phyloP scores from a whole-genome alignment of 2,113 vertebrate species.

The Oncorhynchus kisutch region DNA sequence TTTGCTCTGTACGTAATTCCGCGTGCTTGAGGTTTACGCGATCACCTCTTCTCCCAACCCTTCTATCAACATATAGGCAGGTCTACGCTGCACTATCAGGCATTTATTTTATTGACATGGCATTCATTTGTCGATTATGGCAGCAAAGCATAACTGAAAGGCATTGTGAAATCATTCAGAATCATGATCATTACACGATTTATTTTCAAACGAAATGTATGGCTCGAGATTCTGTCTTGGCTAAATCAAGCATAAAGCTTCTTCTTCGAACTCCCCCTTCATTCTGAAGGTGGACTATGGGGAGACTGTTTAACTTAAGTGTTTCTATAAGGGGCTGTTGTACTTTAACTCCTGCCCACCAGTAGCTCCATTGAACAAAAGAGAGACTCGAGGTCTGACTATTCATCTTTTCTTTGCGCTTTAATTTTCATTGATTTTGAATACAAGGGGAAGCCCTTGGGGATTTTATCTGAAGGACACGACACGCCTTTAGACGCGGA shows the following conservation, averaged over 20 bases:
- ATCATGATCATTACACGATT: constrained; percentile 85
- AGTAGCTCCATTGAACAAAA: constrained; percentile 89
- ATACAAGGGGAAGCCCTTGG: constrained; percentile 90
- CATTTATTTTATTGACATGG: constrained; percentile 95
- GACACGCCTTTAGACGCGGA: constrained; percentile 92
- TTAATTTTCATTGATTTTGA: constrained; percentile 96
- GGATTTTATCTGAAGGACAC: constrained; percentile 87
- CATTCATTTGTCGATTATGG: constrained; percentile 96
- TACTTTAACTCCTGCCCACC: constrained; percentile 95
- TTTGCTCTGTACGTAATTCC: background rate
- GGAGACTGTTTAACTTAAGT: constrained; percentile 93
- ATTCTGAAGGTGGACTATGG: constrained; percentile 80
- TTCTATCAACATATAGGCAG: constrained; percentile 54
- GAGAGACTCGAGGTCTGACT: constrained; percentile 85
- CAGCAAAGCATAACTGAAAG: constrained; percentile 93
- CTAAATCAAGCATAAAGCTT: constrained; percentile 92
- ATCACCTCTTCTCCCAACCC: constrained; percentile 16
- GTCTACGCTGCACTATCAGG: constrained; percentile 64
- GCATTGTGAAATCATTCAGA: constrained; percentile 85
- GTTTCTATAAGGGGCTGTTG: constrained; percentile 90
- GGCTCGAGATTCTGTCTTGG: constrained; percentile 88
- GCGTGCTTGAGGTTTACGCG: background rate
- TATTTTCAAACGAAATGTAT: constrained; percentile 92
- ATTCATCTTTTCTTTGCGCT: constrained; percentile 93
- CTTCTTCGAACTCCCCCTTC: constrained; percentile 56